Percentiles rank a stretch among this genome's conserved stretches.
These are phyloP conservation scores for rat (Rattus norvegicus) DNA, from an alignment of 2,113 vertebrate species.

Conservation along the genomic window DNA sequence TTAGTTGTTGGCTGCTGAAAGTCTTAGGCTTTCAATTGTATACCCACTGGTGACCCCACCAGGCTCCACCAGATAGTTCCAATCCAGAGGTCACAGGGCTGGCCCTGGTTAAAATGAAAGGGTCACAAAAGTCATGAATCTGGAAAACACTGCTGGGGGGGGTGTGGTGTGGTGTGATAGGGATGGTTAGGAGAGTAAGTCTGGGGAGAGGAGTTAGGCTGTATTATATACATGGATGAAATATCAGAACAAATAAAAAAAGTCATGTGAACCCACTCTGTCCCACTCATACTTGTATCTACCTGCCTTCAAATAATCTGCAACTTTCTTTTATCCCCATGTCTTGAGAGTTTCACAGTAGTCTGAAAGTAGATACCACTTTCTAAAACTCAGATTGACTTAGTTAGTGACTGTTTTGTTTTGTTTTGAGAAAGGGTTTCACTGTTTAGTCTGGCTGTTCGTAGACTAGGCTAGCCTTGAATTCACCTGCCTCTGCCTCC, in stretches of 20 bases:
- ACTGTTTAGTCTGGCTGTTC: background rate
- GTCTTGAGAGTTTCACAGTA: background rate
- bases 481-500: background rate
- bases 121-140: background rate
- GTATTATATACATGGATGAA: background rate
- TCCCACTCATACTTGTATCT: background rate
- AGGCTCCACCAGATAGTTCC: background rate
- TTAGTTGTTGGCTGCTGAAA: background rate
- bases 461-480: background rate
- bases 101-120: background rate
- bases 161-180: background rate
- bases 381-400: background rate
- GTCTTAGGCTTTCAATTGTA: background rate
- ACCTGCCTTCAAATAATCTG: background rate
- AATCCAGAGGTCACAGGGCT: background rate
- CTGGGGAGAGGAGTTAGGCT: background rate
- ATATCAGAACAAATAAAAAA: background rate
- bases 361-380: background rate
- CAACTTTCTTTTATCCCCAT: background rate
- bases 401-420: too few relatives aligned
- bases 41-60: background rate
- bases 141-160: background rate
- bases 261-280: background rate
- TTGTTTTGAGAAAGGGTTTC: background rate
- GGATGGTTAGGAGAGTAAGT: background rate